These are phyloP conservation scores for Podotricha telesiphe DNA, from an alignment of 2,888 invertebrate genomes.

Conservation along the genomic window DNA sequence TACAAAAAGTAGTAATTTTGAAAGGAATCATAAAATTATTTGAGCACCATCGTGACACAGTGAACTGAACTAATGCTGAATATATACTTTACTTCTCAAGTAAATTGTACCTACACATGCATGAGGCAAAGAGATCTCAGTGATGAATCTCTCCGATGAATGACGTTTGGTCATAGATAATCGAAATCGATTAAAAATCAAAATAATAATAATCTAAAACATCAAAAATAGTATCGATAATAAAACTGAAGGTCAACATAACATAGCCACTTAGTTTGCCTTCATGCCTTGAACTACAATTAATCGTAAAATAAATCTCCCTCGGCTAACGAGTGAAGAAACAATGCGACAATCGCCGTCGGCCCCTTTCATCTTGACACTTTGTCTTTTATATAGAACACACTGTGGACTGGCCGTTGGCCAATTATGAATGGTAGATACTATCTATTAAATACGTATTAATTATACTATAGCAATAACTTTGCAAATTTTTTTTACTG, in stretches of 20 bases:
- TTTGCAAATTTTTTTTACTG: background rate
- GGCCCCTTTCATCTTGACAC: slow-evolving; percentile 81
- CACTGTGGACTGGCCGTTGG: slow-evolving; percentile 53
- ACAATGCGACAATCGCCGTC: slow-evolving; percentile 82
- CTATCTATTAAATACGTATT: background rate
- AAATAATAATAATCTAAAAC: background rate
- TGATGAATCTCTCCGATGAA: too few species aligned
- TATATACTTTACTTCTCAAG: too few species aligned
- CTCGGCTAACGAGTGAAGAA: slow-evolving; percentile 80
- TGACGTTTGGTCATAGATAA: too few species aligned
- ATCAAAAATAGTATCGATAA: slow-evolving; percentile 2
- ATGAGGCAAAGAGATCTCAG: too few species aligned
- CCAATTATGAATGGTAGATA: slow-evolving; percentile 24
- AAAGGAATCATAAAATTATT: too few species aligned
- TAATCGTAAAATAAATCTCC: slow-evolving; percentile 83
- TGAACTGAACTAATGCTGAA: too few species aligned
- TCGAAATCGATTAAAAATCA: background rate
- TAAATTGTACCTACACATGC: too few species aligned
- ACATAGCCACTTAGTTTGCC: slow-evolving; percentile 29
- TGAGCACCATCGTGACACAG: too few species aligned
- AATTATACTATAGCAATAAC: background rate
- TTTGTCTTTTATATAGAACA: slow-evolving; percentile 70
- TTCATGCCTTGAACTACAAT: slow-evolving; percentile 51
- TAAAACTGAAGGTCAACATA: slow-evolving; percentile 21
- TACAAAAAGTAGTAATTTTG: too few species aligned